Base-by-base conservation (phyloP, 2,113 vertebrate genomes). In the Scalopus aquaticus region DNA sequence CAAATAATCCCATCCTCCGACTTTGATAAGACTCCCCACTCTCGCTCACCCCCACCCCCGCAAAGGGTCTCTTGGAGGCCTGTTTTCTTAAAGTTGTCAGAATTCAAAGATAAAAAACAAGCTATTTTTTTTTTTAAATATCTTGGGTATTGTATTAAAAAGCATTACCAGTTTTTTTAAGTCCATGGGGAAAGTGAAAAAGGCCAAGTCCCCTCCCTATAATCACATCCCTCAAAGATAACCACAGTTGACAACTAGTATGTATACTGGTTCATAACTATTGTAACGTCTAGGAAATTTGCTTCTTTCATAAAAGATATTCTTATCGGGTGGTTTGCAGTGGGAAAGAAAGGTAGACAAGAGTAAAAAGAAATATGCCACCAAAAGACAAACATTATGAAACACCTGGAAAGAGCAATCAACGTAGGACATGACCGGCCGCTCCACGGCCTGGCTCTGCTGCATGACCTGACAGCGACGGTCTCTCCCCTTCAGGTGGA, bases 241-340 rank as follows among this genome's bases (percentile, higher is more conserved):
- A 73, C 73, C 70, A 74, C 44, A 78, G 16, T 80, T 35, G 35
- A n/a, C 8, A 62, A 3, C 32, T 77, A 42, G 10, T 51, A n/a
- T n/a, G 13, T 76, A 62, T 22, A 60, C 0, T 69, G 62, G 4
- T 20, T 91, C 35, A 62, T 60, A 56, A 72, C 42, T 9, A 35
- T 35, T 67, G 9, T 46, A 46, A 54, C n/a, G n/a, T 37, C 62
- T 49, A 54, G 5, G 78, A 91, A 92, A 88, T 76, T n/a, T 74
- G 9, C 32, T 72, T 49, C 39, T 85, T 80, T 70, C 39, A 84
- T 95, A 94, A 37, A 83, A 95, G 81, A 96, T 44, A 91, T 7
- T 79, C 51, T 2, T 24, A 64, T 70, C 54, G 65, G 17, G 20
- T 51, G 84, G 96, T 69, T 46, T 81, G 44, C 28, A 58, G 16